These are phyloP conservation scores for Enteromius anoplus DNA, from an alignment of 2,797 vertebrate genomes.

Conservation along the genomic window DNA sequence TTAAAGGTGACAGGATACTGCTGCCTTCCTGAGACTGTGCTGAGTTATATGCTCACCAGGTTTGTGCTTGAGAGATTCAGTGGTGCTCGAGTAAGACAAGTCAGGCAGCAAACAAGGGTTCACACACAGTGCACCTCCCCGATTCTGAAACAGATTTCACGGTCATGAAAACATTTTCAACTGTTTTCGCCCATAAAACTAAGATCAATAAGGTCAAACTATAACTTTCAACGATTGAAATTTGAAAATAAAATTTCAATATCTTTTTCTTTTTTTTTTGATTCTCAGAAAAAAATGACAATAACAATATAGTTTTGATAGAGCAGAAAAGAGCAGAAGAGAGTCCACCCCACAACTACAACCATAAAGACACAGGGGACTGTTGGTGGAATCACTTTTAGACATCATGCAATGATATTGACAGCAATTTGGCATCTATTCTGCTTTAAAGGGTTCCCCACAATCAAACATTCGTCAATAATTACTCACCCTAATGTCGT, in stretches of 20 bases:
- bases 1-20: not conserved
- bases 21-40: no score
- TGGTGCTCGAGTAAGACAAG: constrained; percentile 8
- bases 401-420: not conserved
- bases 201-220: not conserved
- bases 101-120: constrained; percentile 60
- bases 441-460: not conserved
- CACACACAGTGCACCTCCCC: constrained; percentile 53
- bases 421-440: not conserved
- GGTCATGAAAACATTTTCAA: not conserved
- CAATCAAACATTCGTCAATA: no score
- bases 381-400: not conserved
- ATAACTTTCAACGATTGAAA: not conserved
- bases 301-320: not conserved
- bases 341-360: not conserved
- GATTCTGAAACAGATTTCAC: constrained; percentile 48
- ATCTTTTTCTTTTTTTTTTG: not conserved
- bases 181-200: not conserved
- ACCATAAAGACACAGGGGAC: not conserved
- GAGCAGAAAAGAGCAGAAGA: not conserved
- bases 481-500: no score
- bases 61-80: constrained; percentile 44
- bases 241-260: no score
- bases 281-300: not conserved
- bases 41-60: constrained; percentile 52